A percentile compares a stretch with the other conserved stretches of the same genome.
Evolutionary conservation across 2,797 vertebrate genomes (phyloP).

Genomic region (Eremophila alpestris): DNA sequence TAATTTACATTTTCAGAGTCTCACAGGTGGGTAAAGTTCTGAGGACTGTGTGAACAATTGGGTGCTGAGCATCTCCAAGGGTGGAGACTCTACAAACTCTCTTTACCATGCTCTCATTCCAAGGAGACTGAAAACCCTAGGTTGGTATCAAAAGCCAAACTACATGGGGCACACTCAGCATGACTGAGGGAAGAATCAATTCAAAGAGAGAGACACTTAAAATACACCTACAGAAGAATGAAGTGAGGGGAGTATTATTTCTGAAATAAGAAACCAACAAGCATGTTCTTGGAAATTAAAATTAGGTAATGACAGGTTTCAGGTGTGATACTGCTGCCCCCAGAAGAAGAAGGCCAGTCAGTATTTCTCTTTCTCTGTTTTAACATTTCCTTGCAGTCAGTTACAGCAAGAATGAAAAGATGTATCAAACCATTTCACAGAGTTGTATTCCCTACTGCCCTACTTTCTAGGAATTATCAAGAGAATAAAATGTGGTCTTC

Average conservation of each 20-base stretch:
- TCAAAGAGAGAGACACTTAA: neutral
- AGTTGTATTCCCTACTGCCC: neutral
- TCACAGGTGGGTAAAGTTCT: neutral
- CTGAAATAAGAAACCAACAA: neutral
- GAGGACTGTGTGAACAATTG: neutral
- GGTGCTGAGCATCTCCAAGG: neutral
- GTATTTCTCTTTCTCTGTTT: neutral
- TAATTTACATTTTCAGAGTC: neutral
- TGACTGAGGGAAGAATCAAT: neutral
- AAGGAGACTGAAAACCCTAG: neutral
- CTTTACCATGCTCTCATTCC: neutral
- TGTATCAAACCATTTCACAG: neutral
- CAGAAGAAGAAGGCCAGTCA: neutral
- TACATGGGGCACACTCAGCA: neutral
- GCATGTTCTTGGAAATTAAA: neutral
- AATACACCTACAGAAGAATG: neutral
- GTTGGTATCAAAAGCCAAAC: neutral
- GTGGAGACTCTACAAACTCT: neutral
- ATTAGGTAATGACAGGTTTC: neutral
- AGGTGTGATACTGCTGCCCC: neutral
- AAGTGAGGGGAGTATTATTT: neutral
- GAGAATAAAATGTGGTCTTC: neutral
- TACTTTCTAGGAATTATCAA: neutral
- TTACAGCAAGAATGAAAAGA: neutral
- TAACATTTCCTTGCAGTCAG: neutral